phyloP scores from a whole-genome alignment of 2,888 invertebrate genomes.

The Habroteleia sp. region DNA sequence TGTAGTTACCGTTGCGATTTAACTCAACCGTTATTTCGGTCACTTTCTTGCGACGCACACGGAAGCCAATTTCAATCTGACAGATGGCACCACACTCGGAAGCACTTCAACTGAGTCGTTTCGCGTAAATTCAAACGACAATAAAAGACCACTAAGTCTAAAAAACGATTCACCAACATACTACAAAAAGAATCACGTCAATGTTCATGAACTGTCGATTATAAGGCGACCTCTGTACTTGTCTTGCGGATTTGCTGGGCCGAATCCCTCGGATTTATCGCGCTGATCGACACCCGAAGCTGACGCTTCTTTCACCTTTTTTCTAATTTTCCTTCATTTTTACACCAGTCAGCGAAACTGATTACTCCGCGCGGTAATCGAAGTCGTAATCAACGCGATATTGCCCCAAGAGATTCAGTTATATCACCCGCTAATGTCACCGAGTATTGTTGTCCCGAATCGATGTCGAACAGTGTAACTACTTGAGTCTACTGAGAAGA shows the following conservation, averaged over 20 bases:
- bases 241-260: conserved; percentile 6
- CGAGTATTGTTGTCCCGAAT: conserved; percentile 34
- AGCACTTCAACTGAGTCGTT: conserved; percentile 37
- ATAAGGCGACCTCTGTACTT: conserved; percentile 27
- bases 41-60: conserved; percentile 25
- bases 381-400: conserved; percentile 27
- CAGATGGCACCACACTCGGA: conserved; percentile 23
- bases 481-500: conserved; percentile 34
- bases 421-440: conserved; percentile 20
- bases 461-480: conserved; percentile 38
- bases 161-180: conserved; percentile 11
- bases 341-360: neutral
- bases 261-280: conserved; percentile 7
- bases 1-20: conserved; percentile 39
- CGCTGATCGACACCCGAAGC: conserved; percentile 4
- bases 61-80: conserved; percentile 25
- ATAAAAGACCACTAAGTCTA: conserved; percentile 24
- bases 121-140: conserved; percentile 28
- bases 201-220: conserved; percentile 54
- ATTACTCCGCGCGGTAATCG: conserved; percentile 6
- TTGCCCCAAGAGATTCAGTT: conserved; percentile 25
- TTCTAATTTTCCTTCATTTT: neutral
- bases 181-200: conserved; percentile 8
- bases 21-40: conserved; percentile 24
- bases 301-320: neutral